Conservation (phyloP, 2,797 vertebrate genomes). For the Cossypha niveicapilla region DNA sequence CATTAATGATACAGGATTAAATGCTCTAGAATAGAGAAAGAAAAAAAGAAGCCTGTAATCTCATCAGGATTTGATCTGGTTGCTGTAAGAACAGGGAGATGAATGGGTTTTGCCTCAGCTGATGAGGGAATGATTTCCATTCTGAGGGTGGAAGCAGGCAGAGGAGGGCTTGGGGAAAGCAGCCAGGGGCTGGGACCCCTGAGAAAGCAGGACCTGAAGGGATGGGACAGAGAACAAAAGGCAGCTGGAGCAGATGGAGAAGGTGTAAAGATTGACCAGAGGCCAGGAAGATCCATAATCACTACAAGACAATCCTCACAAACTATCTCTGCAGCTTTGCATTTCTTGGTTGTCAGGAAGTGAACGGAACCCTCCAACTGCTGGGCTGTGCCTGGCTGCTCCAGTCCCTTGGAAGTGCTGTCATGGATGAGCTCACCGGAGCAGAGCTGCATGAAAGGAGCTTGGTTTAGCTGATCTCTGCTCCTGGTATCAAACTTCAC, state of each 20-base stretch:
- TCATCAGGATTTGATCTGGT: not conserved
- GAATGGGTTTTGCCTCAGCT: not conserved
- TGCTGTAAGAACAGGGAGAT: not conserved
- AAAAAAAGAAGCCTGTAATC: not conserved
- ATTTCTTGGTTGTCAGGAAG: not conserved
- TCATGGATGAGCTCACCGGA: fast-evolving
- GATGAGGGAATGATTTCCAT: not conserved
- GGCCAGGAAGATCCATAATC: not conserved
- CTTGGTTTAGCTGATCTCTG: not conserved
- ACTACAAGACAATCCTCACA: not conserved
- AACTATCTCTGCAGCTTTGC: not conserved
- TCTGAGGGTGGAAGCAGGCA: not conserved
- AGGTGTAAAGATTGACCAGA: not conserved
- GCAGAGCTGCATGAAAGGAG: not conserved
- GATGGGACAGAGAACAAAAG: not conserved
- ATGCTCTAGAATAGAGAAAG: not conserved
- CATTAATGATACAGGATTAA: not conserved
- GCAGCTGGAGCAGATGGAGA: not conserved
- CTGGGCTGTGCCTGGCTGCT: not conserved
- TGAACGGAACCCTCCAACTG: not conserved
- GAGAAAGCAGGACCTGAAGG: not conserved
- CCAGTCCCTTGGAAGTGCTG: not conserved
- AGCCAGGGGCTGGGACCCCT: not conserved
- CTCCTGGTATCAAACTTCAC: not conserved
- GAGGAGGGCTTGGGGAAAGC: not conserved